These are phyloP conservation scores for Acholoe squamosa DNA, from an alignment of 2,888 invertebrate genomes.

Conservation along the genomic window DNA sequence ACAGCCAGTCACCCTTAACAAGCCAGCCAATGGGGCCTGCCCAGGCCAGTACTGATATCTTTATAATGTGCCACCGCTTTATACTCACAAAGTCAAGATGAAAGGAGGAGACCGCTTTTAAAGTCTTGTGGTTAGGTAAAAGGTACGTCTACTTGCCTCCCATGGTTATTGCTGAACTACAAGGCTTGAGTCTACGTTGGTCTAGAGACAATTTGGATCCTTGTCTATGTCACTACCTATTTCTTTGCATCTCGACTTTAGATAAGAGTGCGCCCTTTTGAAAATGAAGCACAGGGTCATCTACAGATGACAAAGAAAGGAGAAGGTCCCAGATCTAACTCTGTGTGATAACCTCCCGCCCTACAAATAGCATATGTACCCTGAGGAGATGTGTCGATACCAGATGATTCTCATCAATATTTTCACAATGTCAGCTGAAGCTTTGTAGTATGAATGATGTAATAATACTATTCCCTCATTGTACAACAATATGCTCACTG, in stretches of 20 bases:
- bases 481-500: no score
- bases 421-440: neutral
- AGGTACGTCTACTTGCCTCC: no score
- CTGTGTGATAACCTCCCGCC: neutral
- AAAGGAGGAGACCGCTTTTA: slow-evolving; percentile 12
- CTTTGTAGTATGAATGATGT: neutral
- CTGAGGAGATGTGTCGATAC: neutral
- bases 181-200: neutral
- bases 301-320: neutral
- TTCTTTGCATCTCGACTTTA: neutral
- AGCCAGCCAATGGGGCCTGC: neutral
- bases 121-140: neutral
- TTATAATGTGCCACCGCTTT: slow-evolving; percentile 43
- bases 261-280: neutral
- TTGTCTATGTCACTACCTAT: neutral
- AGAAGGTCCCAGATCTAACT: neutral
- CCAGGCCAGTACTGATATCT: neutral
- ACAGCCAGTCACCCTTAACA: slow-evolving; percentile 17
- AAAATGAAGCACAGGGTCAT: neutral
- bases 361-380: neutral
- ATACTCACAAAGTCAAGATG: slow-evolving; percentile 54
- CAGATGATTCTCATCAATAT: neutral
- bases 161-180: no score
- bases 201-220: neutral
- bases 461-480: no score